Conservation (phyloP, 64 coral and sea anemone species). For the Acropora yongei region DNA sequence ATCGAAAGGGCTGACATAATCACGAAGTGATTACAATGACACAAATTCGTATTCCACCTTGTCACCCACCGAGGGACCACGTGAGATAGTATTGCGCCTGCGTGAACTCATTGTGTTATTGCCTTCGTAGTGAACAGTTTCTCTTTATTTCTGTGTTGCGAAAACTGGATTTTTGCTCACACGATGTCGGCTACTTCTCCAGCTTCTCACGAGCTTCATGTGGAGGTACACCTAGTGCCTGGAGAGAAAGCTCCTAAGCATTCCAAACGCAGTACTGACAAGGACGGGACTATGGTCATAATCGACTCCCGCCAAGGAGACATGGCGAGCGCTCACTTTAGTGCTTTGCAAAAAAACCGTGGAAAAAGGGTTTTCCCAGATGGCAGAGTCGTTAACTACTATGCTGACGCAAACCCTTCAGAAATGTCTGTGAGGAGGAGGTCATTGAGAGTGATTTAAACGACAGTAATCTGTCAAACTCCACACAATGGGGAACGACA, state of each 20-base stretch:
- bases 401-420: neutral
- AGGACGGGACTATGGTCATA: neutral
- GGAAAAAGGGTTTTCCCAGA: slow-evolving; percentile 17
- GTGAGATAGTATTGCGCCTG: slow-evolving; percentile 32
- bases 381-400: neutral
- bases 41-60: slow-evolving; percentile 12
- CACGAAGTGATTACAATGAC: no score
- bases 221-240: neutral
- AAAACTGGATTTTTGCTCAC: neutral
- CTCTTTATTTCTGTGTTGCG: neutral
- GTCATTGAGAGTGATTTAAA: neutral
- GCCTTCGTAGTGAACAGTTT: neutral
- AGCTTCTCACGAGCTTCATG: neutral
- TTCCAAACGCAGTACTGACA: neutral
- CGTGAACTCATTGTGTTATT: neutral
- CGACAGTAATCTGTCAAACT: slow-evolving; percentile 4
- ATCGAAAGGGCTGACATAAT: no score
- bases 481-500: neutral
- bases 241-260: neutral
- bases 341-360: neutral
- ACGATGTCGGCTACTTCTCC: neutral
- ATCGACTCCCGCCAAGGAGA: neutral
- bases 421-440: slow-evolving; percentile 1
- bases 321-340: neutral
- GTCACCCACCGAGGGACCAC: slow-evolving; percentile 26